Conservation (phyloP, 2,888 invertebrate species). For the Mesorhabditis spiculigera region DNA sequence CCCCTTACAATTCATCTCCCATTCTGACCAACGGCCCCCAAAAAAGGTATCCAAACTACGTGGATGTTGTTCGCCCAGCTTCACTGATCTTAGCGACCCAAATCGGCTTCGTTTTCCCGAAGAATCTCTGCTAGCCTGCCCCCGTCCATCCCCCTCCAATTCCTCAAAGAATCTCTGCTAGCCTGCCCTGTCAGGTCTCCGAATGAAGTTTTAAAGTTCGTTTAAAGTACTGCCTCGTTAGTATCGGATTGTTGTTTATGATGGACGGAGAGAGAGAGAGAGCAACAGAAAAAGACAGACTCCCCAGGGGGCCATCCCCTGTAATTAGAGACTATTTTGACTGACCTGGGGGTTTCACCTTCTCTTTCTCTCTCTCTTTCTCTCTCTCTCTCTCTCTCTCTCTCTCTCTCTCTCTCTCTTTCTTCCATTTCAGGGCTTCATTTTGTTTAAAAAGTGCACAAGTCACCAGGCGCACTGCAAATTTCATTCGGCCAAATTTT, state of each 20-base stretch:
- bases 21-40: too few species aligned
- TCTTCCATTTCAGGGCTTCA: neutral
- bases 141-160: too few species aligned
- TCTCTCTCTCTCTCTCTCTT: neutral
- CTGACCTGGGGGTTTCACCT: neutral
- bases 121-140: too few species aligned
- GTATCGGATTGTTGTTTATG: neutral
- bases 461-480: neutral
- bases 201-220: too few species aligned
- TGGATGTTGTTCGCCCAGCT: too few species aligned
- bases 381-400: neutral
- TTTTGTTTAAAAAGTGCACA: constrained; percentile 13
- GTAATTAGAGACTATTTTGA: neutral
- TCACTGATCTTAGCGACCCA: too few species aligned
- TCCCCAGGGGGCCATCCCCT: neutral
- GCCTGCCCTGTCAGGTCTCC: too few species aligned
- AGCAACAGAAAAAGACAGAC: neutral
- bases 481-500: neutral
- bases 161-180: too few species aligned
- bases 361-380: neutral
- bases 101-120: too few species aligned
- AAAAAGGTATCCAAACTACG: too few species aligned
- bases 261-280: neutral
- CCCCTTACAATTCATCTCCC: too few species aligned
- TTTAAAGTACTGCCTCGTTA: too few species aligned